Evolutionary conservation across 2,797 vertebrate genomes (phyloP), one percentile per base, ranked within the genome.

Genomic region (Spinibarbus caldwelli): DNA sequence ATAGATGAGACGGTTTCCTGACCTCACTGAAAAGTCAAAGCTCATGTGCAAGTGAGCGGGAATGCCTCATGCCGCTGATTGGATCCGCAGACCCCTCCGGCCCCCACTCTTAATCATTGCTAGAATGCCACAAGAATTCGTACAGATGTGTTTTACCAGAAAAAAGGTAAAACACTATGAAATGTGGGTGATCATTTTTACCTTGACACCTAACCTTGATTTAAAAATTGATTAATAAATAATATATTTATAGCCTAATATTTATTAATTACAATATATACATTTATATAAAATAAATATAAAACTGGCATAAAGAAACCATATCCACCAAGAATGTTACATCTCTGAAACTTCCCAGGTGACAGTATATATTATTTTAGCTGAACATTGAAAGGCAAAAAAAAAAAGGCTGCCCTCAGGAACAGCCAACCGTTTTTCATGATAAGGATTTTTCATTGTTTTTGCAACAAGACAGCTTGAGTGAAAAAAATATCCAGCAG

Each of bases 361-460:
- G 85, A 64, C 6, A 6, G 31, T 83, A 64, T 83, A 89, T 87
- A 83, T 85, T 87, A 83, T 85, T 87, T 86, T 67, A 41, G 86
- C 64, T 84, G 84, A 62, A 70, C 31, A 86, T 5, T 54, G 64
- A 41, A 54, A 62, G 23, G 31, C 38, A 57, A 43, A 73, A 43
- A 57, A 43, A 73, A 43, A 84, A 10, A 76, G 19, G 23, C 54
- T 72, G 64, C 45, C 66, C 45, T 34, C 52, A 34, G 64, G 72
- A 88, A 77, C 31, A 84, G 59, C 34, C 67, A 41, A 77, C 88
- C 19, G 12, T 68, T 89, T 78, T 89, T 92, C 85, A 88, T 90
- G 86, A 89, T 84, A 85, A 88, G 72, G 89, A 90, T 85, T 86
- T 91, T 90, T 90, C 85, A 93, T 91, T 93, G 91, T 92, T 92